A percentile compares a stretch with the other conserved stretches of the same genome.
These are phyloP conservation scores for Fukomys damarensis DNA, from an alignment of 2,113 vertebrate genomes.

Conservation along the genomic window DNA sequence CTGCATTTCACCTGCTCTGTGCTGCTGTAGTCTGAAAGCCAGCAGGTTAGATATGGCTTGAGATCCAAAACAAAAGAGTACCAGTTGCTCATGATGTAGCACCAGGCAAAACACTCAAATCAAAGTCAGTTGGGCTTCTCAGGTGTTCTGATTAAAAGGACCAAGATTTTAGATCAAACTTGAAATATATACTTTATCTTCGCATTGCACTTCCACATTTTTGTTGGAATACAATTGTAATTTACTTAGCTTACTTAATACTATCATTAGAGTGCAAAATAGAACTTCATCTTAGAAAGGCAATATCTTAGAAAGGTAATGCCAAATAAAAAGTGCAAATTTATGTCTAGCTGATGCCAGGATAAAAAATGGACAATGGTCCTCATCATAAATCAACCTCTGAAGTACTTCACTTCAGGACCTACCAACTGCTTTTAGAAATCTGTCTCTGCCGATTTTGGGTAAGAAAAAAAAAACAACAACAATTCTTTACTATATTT, in stretches of 20 bases:
- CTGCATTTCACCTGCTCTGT: neutral
- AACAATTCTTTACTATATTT: neutral
- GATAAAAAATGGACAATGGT: neutral
- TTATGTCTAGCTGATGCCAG: neutral
- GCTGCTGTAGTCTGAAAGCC: neutral
- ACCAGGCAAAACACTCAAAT: neutral
- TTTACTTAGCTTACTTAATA: neutral
- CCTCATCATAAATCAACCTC: neutral
- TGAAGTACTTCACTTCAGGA: neutral
- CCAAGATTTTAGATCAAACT: neutral
- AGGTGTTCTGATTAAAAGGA: neutral
- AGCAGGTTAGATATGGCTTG: neutral
- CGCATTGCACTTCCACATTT: neutral
- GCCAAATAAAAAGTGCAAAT: neutral
- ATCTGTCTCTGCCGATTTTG: neutral
- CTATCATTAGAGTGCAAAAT: neutral
- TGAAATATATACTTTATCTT: neutral
- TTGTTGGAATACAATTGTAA: neutral
- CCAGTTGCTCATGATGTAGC: neutral
- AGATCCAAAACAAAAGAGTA: neutral
- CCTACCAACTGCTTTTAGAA: neutral
- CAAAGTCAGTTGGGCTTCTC: rapidly evolving
- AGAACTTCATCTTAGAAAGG: neutral
- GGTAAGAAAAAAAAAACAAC: conserved; percentile 4
- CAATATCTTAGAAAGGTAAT: neutral